Conservation (phyloP, 2,113 vertebrate genomes). For the Plecotus auritus region DNA sequence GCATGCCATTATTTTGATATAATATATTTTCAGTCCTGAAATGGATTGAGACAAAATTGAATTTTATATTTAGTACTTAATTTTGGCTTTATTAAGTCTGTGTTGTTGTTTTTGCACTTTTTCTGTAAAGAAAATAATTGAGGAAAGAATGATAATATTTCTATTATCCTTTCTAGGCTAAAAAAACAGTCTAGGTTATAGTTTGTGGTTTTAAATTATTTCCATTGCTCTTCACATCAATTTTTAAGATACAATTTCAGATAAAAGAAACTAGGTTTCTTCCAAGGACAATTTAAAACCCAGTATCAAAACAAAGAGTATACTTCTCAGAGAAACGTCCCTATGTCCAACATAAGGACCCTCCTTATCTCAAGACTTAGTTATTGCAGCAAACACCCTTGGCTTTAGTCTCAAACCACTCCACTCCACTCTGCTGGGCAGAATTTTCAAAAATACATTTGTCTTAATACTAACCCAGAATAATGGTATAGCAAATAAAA, state of each 20-base stretch:
- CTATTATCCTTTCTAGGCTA: neutral
- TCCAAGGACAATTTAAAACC: neutral
- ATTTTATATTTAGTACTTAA: neutral
- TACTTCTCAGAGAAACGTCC: neutral
- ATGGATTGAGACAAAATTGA: neutral
- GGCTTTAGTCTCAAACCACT: neutral
- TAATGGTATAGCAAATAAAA: neutral
- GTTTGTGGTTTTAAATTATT: neutral
- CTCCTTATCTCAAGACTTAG: neutral
- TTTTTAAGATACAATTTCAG: neutral
- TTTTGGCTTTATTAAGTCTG: neutral
- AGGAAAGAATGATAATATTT: neutral
- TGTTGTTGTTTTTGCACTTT: neutral
- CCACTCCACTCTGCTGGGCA: neutral
- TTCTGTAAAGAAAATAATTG: neutral
- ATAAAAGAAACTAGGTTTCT: neutral
- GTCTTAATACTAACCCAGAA: neutral
- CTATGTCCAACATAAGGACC: neutral
- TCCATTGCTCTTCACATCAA: neutral
- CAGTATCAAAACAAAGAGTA: neutral
- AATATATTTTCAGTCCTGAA: neutral
- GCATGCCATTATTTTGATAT: neutral
- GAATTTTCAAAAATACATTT: neutral
- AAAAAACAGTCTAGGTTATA: neutral
- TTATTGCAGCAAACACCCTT: neutral